Evolutionary conservation across 2,797 vertebrate genomes (phyloP).

Genomic region (Cryptoprocta ferox): DNA sequence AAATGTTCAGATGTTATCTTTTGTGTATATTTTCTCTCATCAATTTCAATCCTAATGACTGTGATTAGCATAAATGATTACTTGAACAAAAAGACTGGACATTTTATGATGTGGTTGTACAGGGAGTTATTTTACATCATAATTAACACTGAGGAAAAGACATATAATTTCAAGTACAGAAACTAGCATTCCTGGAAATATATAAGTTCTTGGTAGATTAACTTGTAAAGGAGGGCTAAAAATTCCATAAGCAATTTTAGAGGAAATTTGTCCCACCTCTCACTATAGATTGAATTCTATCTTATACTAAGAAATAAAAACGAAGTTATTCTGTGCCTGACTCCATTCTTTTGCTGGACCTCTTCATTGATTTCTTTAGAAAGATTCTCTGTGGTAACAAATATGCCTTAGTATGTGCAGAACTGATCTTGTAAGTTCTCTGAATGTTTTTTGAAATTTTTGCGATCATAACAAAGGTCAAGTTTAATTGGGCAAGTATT

Average conservation of each 20-base stretch:
- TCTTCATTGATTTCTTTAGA: slow-evolving; percentile 28
- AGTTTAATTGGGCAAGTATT: background rate
- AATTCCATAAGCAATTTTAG: background rate
- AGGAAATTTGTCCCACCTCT: background rate
- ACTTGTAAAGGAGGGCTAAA: background rate
- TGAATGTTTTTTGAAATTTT: background rate
- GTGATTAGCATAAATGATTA: slow-evolving; percentile 41
- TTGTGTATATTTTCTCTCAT: slow-evolving; percentile 51
- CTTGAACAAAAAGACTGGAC: background rate
- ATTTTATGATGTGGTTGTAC: slow-evolving; percentile 52
- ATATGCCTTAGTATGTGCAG: background rate
- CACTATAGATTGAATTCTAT: background rate
- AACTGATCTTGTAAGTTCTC: background rate
- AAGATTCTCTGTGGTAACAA: background rate
- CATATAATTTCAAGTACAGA: background rate
- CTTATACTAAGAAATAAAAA: background rate
- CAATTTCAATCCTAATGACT: background rate
- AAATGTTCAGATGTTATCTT: slow-evolving; percentile 54
- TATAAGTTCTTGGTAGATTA: background rate
- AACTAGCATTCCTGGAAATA: background rate
- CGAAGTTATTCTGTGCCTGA: background rate
- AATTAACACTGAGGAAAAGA: slow-evolving; percentile 34
- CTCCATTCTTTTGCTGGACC: background rate
- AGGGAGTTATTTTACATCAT: background rate
- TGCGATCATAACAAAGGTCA: background rate